phyloP scores from a whole-genome alignment of 2,113 vertebrate genomes.

The Lepus europaeus region DNA sequence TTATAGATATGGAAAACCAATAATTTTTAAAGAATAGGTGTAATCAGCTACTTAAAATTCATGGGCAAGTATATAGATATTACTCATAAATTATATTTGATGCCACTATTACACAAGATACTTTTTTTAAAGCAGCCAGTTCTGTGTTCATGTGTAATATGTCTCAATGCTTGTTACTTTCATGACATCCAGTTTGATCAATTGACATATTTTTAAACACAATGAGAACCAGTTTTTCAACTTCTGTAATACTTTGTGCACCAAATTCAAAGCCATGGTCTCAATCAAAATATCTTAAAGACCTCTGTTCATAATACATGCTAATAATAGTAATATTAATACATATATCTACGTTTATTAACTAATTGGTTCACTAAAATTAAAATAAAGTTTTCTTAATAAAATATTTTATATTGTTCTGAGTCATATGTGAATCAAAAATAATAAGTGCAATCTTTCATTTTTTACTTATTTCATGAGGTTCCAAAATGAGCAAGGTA shows the following conservation, averaged over 20 bases:
- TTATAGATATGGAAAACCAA: not conserved
- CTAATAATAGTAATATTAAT: slow-evolving; percentile 30
- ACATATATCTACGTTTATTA: not conserved
- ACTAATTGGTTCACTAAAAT: not conserved
- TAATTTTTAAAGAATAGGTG: not conserved
- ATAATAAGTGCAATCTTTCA: slow-evolving; percentile 17
- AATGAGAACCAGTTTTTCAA: slow-evolving; percentile 5
- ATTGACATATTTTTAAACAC: not conserved
- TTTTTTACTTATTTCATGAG: slow-evolving; percentile 50
- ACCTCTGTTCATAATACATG: not conserved
- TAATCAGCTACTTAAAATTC: not conserved
- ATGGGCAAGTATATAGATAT: not conserved
- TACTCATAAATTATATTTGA: slow-evolving; percentile 21
- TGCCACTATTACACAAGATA: not conserved
- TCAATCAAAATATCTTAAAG: slow-evolving; percentile 36
- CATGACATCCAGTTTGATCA: not conserved
- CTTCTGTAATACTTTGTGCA: not conserved
- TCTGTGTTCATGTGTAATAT: not conserved
- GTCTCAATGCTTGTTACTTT: not conserved
- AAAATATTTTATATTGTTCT: slow-evolving; percentile 36
- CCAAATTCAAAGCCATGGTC: slow-evolving; percentile 26
- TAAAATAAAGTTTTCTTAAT: not conserved
- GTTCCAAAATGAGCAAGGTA: slow-evolving; percentile 43
- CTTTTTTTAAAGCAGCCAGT: not conserved
- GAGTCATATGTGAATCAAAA: not conserved